Evolutionary conservation across 2,797 vertebrate genomes (phyloP).

Genomic region (Morelia viridis): DNA sequence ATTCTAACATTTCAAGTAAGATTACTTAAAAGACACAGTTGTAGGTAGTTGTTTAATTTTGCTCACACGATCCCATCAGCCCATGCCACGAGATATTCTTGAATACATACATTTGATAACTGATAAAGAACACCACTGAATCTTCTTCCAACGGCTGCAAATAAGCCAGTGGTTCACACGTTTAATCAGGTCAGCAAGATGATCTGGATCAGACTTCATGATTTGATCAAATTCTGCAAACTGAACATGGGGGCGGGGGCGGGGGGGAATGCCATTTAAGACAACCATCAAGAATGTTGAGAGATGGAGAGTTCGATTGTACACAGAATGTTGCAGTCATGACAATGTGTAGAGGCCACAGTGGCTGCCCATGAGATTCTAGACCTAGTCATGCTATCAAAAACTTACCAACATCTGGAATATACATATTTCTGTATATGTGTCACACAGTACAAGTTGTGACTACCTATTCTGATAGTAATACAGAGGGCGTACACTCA

Average conservation of each 20-base stretch:
- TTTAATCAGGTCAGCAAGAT: conserved; percentile 91
- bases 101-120: conserved; percentile 91
- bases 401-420: not conserved
- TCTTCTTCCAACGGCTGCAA: conserved; percentile 97
- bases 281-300: not conserved
- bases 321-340: conserved; percentile 13
- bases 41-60: not conserved
- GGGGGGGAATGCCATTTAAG: not conserved
- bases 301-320: not conserved
- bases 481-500: not conserved
- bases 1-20: not conserved
- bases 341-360: not conserved
- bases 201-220: conserved; percentile 97
- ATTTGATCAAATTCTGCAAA: conserved; percentile 98
- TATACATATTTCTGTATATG: not conserved
- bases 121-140: conserved; percentile 91
- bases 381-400: not conserved
- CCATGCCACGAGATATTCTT: not conserved
- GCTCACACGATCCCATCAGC: not conserved
- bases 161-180: conserved; percentile 95
- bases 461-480: not conserved
- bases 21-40: not conserved
- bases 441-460: not conserved
- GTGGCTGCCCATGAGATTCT: not conserved
- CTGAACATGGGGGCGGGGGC: conserved; percentile 68